phyloP scores from a whole-genome alignment of 2,888 invertebrate species.

The Germaria angustata region DNA sequence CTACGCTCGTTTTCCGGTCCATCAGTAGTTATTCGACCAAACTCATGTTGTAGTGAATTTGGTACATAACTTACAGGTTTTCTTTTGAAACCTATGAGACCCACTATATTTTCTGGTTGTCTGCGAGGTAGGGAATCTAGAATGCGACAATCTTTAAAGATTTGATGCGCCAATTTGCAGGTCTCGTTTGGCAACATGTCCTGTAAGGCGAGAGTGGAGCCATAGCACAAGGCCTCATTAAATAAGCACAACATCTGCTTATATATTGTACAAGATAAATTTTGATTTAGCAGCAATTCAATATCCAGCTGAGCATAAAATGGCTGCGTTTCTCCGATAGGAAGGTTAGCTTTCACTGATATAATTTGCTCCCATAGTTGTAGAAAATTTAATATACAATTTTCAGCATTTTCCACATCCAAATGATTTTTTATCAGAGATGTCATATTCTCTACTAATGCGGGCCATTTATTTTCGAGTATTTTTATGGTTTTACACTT shows the following conservation, averaged over 20 bases:
- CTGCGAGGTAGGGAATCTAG: slow-evolving; percentile 78
- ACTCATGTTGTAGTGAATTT: slow-evolving; percentile 63
- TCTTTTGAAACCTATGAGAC: slow-evolving; percentile 78
- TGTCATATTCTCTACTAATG: slow-evolving; percentile 86
- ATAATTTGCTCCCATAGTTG: slow-evolving; percentile 94
- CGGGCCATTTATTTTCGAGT: slow-evolving; percentile 91
- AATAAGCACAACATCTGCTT: slow-evolving; percentile 91
- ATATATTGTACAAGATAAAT: slow-evolving; percentile 90
- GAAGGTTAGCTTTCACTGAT: slow-evolving; percentile 93
- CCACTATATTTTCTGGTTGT: slow-evolving; percentile 77
- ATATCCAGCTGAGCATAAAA: slow-evolving; percentile 92
- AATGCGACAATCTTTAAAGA: slow-evolving; percentile 91
- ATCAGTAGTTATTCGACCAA: neutral
- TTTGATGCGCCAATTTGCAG: slow-evolving; percentile 90
- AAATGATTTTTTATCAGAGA: slow-evolving; percentile 74
- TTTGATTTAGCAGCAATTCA: slow-evolving; percentile 85
- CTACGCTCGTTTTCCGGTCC: slow-evolving; percentile 38
- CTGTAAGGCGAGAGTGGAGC: slow-evolving; percentile 92
- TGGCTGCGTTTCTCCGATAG: slow-evolving; percentile 92
- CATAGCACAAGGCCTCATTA: slow-evolving; percentile 94
- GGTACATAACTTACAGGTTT: slow-evolving; percentile 72
- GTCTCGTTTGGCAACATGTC: slow-evolving; percentile 93
- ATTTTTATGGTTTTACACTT: slow-evolving; percentile 93
- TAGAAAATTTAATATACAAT: slow-evolving; percentile 89
- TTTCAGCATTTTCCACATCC: slow-evolving; percentile 81